These are phyloP conservation scores for Buathra laborator DNA, from an alignment of 2,888 invertebrate genomes.

Conservation along the genomic window DNA sequence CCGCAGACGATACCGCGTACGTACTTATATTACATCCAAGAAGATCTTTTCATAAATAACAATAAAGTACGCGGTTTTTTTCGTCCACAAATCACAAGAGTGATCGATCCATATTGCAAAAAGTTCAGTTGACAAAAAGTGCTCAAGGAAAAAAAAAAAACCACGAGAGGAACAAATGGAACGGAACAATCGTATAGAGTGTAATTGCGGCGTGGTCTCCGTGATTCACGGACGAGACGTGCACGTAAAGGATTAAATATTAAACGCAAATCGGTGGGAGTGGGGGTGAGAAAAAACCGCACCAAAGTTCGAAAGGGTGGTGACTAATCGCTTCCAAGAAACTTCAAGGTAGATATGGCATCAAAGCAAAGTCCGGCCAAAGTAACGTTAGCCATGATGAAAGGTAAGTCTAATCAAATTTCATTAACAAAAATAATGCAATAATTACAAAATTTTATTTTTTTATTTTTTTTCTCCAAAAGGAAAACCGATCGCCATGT, in stretches of 20 bases:
- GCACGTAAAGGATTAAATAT: conserved; percentile 39
- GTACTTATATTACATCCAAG: background rate
- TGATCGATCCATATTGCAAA: background rate
- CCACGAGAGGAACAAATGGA: conserved; percentile 13
- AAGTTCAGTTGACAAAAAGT: background rate
- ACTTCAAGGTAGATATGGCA: conserved; percentile 74
- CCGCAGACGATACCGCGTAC: conserved; percentile 10
- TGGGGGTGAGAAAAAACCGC: conserved; percentile 33
- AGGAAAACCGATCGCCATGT: conserved; percentile 85
- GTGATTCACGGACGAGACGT: conserved; percentile 45
- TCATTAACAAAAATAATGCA: conserved; percentile 1
- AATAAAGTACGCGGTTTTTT: background rate
- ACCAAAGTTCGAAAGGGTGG: conserved; percentile 19
- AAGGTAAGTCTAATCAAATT: conserved; percentile 77
- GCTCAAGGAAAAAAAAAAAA: background rate
- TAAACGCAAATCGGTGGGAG: background rate
- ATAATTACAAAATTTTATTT: background rate
- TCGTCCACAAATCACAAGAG: background rate
- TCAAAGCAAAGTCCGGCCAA: conserved; percentile 81
- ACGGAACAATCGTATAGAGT: conserved; percentile 27
- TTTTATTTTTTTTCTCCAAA: conserved; percentile 68
- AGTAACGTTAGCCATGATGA: conserved; percentile 83
- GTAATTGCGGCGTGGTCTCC: conserved; percentile 16
- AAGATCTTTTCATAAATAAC: background rate
- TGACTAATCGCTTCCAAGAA: conserved; percentile 22